Conservation (phyloP, 1,140 invertebrate genomes). For the Paracyclopina nana region DNA sequence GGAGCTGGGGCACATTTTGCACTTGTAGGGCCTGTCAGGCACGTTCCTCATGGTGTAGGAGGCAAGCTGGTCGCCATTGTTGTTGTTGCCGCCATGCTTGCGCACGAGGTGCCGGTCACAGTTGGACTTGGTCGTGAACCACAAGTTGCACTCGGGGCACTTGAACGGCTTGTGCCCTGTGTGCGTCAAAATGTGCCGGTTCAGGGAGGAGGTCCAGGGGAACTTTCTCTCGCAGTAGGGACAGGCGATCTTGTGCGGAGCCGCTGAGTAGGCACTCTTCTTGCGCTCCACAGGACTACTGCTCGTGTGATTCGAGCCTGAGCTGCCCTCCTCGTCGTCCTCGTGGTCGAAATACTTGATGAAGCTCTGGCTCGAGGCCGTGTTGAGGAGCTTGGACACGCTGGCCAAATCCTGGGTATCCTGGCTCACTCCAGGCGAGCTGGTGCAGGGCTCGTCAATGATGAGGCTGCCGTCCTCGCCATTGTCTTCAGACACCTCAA, state of each 20-base stretch:
- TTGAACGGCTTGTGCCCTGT: conserved; percentile 91
- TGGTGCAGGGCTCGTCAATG: neutral
- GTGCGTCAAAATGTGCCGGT: conserved; percentile 75
- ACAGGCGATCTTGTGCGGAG: conserved; percentile 69
- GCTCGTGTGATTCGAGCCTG: conserved; percentile 10
- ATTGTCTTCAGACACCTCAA: conserved; percentile 12
- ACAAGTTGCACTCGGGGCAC: conserved; percentile 67
- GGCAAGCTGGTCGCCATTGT: conserved; percentile 23
- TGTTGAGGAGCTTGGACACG: neutral
- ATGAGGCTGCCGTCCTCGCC: neutral
- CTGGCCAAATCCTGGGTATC: neutral
- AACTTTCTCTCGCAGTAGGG: conserved; percentile 79
- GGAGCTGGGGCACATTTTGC: conserved; percentile 57
- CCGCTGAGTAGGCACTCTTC: conserved; percentile 83
- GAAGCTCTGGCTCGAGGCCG: neutral
- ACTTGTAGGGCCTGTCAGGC: conserved; percentile 60
- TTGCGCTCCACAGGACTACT: conserved; percentile 38
- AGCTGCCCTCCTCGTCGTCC: conserved; percentile 6
- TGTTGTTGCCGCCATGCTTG: conserved; percentile 48
- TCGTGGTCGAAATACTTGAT: conserved; percentile 3
- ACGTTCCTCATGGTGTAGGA: conserved; percentile 42
- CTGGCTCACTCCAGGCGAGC: neutral
- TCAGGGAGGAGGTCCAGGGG: conserved; percentile 82
- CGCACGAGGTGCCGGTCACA: conserved; percentile 77
- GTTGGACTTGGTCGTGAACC: conserved; percentile 93